Evolutionary conservation across 2,888 invertebrate species (phyloP).

Genomic region (Athripsodes cinereus): DNA sequence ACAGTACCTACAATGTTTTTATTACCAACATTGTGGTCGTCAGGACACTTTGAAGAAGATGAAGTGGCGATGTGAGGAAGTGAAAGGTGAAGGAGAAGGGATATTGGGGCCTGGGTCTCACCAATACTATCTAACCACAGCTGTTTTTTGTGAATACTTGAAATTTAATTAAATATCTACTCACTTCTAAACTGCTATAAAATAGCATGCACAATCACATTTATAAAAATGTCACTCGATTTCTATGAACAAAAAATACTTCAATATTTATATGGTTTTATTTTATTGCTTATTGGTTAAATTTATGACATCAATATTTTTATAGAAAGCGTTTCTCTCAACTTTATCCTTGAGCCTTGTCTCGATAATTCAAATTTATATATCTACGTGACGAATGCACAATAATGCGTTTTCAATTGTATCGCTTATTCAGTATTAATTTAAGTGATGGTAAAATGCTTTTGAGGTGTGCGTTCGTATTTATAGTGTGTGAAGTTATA

Average conservation of each 20-base stretch:
- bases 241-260: too few relatives aligned
- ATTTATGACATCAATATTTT: neutral
- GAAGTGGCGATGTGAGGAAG: neutral
- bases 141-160: conserved; percentile 11
- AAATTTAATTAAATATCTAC: neutral
- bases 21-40: neutral
- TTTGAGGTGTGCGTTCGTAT: neutral
- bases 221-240: too few relatives aligned
- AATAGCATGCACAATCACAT: too few relatives aligned
- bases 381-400: neutral
- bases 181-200: too few relatives aligned
- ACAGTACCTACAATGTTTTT: too few relatives aligned
- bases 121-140: conserved; percentile 12
- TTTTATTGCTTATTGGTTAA: too few relatives aligned
- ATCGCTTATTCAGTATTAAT: too few relatives aligned
- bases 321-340: neutral
- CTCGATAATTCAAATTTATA: neutral
- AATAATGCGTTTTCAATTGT: neutral
- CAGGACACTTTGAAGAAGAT: neutral
- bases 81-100: neutral
- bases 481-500: neutral
- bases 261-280: too few relatives aligned
- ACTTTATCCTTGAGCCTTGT: conserved; percentile 2
- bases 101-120: neutral
- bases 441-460: neutral